Percentiles rank a stretch among this genome's conserved stretches.
phyloP scores from a whole-genome alignment of 2,797 vertebrate species.

The Lithobates pipiens region DNA sequence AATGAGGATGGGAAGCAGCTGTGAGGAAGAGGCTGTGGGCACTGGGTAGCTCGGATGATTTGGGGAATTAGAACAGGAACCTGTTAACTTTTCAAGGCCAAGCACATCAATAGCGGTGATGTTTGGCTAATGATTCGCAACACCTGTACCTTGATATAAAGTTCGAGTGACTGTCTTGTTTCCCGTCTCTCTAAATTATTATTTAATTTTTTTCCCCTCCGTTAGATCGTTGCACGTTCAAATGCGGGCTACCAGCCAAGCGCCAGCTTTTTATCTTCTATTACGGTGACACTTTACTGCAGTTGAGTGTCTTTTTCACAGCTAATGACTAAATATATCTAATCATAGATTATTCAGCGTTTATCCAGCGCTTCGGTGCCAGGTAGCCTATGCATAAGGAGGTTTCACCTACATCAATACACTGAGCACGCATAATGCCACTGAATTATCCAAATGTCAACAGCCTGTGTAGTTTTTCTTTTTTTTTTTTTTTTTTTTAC shows the following conservation, averaged over 20 bases:
- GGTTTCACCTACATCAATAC: constrained; percentile 50
- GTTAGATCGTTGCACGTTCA: constrained; percentile 40
- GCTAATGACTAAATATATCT: constrained; percentile 59
- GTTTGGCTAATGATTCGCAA: constrained; percentile 21
- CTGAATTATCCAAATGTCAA: constrained; percentile 29
- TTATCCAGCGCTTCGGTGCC: constrained; percentile 34
- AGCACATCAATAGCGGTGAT: constrained; percentile 38
- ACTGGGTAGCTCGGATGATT: constrained; percentile 43
- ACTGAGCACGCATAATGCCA: constrained; percentile 5
- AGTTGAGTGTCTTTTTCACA: constrained; percentile 54
- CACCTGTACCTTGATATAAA: constrained; percentile 52
- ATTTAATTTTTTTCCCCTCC: neutral
- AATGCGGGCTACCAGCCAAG: constrained; percentile 50
- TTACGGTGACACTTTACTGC: constrained; percentile 53
- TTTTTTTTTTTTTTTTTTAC: neutral
- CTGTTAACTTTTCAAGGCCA: constrained; percentile 48
- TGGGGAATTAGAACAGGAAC: constrained; percentile 45
- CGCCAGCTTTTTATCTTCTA: constrained; percentile 52
- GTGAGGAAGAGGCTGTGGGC: constrained; percentile 55
- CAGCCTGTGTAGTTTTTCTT: neutral
- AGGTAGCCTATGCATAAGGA: constrained; percentile 49
- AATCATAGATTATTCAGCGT: constrained; percentile 59
- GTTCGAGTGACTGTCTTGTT: constrained; percentile 6
- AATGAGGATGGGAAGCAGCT: constrained; percentile 62
- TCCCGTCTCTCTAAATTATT: constrained; percentile 31